Percentiles rank a stretch among this genome's conserved stretches.
These are phyloP conservation scores for Cephonodes hylas DNA, from an alignment of 2,888 invertebrate species.

Conservation along the genomic window DNA sequence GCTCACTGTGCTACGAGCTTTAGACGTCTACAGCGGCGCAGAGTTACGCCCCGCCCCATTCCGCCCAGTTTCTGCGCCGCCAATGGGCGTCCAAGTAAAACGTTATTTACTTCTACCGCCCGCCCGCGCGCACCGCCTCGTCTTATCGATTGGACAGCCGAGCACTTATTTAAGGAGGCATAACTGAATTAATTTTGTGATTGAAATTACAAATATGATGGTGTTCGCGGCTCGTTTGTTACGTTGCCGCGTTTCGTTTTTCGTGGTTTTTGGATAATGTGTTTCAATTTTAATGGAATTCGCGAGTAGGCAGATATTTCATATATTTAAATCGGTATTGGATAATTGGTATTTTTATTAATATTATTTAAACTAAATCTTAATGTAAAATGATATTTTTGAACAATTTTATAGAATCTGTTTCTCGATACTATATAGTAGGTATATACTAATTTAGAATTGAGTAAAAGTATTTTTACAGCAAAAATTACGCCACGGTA, in stretches of 20 bases:
- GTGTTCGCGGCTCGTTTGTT: slow-evolving; percentile 66
- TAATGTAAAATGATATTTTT: too few species aligned
- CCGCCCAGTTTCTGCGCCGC: slow-evolving; percentile 43
- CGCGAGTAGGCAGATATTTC: not conserved
- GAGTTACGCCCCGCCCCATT: slow-evolving; percentile 29
- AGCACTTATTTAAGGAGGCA: slow-evolving; percentile 76
- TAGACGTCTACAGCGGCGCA: slow-evolving; percentile 18
- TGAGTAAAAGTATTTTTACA: too few species aligned
- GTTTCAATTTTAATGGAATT: slow-evolving; percentile 34
- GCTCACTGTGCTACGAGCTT: slow-evolving; percentile 25
- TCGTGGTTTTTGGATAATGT: slow-evolving; percentile 40
- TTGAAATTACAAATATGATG: slow-evolving; percentile 72
- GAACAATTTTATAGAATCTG: too few species aligned
- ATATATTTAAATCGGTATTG: too few species aligned
- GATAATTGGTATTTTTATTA: too few species aligned
- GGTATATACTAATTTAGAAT: too few species aligned
- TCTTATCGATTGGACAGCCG: slow-evolving; percentile 73
- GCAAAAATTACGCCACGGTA: too few species aligned
- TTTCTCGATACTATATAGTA: too few species aligned
- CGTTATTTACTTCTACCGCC: slow-evolving; percentile 72
- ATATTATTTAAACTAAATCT: too few species aligned
- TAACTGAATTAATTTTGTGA: slow-evolving; percentile 77
- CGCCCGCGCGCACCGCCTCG: slow-evolving; percentile 63
- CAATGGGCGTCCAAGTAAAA: slow-evolving; percentile 50
- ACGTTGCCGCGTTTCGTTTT: slow-evolving; percentile 43